phyloP scores from a whole-genome alignment of 2,113 vertebrate genomes.

The Benitochromis conjunctus region DNA sequence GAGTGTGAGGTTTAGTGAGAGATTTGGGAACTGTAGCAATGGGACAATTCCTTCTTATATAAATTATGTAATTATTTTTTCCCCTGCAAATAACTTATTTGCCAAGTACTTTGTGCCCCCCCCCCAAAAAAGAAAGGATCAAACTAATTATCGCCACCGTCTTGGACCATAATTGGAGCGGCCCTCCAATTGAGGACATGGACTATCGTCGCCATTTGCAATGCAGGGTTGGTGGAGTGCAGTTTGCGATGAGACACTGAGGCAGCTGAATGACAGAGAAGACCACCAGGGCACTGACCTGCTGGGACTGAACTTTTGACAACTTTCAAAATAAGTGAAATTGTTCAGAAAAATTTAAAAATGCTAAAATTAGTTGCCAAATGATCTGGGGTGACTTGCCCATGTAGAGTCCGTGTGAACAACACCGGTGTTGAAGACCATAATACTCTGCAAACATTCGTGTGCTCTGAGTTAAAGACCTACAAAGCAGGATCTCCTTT shows the following conservation, averaged over 20 bases:
- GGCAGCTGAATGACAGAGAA: neutral
- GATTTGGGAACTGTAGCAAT: neutral
- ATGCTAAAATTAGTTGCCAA: neutral
- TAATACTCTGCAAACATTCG: constrained; percentile 3
- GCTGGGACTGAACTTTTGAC: neutral
- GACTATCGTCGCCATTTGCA: neutral
- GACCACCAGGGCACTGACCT: neutral
- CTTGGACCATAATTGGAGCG: neutral
- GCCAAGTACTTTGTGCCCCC: neutral
- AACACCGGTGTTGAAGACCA: neutral
- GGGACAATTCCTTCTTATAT: neutral
- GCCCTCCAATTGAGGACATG: neutral
- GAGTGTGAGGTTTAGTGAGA: neutral
- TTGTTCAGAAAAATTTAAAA: neutral
- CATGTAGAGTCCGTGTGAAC: neutral
- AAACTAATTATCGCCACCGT: neutral
- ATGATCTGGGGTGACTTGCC: fast-evolving
- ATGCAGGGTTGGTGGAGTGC: neutral
- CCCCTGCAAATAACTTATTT: neutral
- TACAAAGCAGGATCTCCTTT: constrained; percentile 5
- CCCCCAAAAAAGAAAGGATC: neutral
- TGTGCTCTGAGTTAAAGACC: constrained; percentile 4
- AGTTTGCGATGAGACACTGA: neutral
- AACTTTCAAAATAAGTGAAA: neutral
- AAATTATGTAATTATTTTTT: neutral